Percentiles rank a stretch among this genome's conserved stretches.
Evolutionary conservation across 2,888 invertebrate genomes (phyloP).

Genomic region (Desoria tigrina): DNA sequence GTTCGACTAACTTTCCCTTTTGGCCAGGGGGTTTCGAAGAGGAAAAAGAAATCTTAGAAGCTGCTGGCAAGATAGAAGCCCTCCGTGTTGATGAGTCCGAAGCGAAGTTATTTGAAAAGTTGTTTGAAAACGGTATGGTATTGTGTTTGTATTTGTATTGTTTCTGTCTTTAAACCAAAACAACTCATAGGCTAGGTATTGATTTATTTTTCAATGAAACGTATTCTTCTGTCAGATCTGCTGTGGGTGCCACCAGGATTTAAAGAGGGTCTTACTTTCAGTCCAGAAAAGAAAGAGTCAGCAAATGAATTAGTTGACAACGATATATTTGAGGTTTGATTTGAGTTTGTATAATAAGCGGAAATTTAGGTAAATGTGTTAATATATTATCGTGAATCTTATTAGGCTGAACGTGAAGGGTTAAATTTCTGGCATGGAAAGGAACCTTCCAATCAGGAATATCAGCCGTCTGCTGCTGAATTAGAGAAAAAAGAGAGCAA

Average conservation of each 20-base stretch:
- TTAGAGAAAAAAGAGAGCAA: constrained; percentile 42
- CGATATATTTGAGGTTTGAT: constrained; percentile 3
- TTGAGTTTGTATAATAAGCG: not conserved
- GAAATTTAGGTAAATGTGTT: too few relatives aligned
- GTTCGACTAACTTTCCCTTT: constrained; percentile 78
- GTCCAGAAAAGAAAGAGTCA: constrained; percentile 8
- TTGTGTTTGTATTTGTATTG: too few relatives aligned
- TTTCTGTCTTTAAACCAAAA: too few relatives aligned
- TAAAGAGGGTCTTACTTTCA: constrained; percentile 57
- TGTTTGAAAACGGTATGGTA: constrained; percentile 57
- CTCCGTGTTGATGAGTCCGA: constrained; percentile 35
- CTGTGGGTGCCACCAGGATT: constrained; percentile 71
- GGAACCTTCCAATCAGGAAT: constrained; percentile 49
- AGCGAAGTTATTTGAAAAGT: constrained; percentile 36
- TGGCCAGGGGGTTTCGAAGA: constrained; percentile 79
- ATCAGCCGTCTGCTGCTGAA: constrained; percentile 46
- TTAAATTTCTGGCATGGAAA: constrained; percentile 49
- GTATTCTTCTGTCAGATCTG: constrained; percentile 59
- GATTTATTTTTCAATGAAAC: too few relatives aligned
- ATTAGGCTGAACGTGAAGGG: not conserved
- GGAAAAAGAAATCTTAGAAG: constrained; percentile 52
- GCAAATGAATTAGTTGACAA: constrained; percentile 58
- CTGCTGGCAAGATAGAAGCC: constrained; percentile 18
- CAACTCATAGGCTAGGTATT: too few relatives aligned
- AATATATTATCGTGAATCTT: not conserved